Base-by-base conservation (phyloP, 2,888 invertebrate genomes). In the Mystacides longicornis region DNA sequence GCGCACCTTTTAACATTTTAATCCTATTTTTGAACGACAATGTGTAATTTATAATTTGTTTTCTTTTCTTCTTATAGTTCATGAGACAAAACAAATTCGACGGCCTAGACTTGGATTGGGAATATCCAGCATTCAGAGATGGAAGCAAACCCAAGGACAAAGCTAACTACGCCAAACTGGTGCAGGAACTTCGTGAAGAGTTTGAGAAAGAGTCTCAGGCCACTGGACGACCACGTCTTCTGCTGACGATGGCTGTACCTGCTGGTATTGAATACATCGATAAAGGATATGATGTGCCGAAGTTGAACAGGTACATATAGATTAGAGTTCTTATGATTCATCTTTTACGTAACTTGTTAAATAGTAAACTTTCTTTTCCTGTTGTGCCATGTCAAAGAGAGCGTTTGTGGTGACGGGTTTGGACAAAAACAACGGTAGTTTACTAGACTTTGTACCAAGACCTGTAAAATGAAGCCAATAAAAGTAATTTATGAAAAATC, bases 91-190 rank as follows among this genome's bases (percentile, higher is more conserved):
- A 94, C 73, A 89, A 91, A 68, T 95, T 95, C 67, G 94, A 95
- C 70, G 94, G 94, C 1, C 76, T 95, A 33, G 94, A 95, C 72
- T 77, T 94, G 64, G 94, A 94, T 71, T 94, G 94, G 94, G 93
- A 89, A 67, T 89, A 89, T 70, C 90, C 90, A 0, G 85, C 87
- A 2, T 88, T 86, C 70, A 74, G 91, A 43, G 90, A 91, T 68
- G 90, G 90, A 27, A 83, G 86, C 58, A 86, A 86, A 64, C 79
- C 89, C 0, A 83, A 88, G 18, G 94, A 94, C 71, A 81, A 83
- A 54, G 87, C 89, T 64, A 92, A 94, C 74, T 94, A 94, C 69
- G 90, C 92, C 48, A 82, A 83, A 65, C 81, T 94, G 57, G 92
- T 93, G 46, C 85, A 87, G 82, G 94, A 95, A 72, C 73, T 95